Evolutionary conservation across 1,140 invertebrate genomes (phyloP).

Genomic region (Anastrepha ludens): DNA sequence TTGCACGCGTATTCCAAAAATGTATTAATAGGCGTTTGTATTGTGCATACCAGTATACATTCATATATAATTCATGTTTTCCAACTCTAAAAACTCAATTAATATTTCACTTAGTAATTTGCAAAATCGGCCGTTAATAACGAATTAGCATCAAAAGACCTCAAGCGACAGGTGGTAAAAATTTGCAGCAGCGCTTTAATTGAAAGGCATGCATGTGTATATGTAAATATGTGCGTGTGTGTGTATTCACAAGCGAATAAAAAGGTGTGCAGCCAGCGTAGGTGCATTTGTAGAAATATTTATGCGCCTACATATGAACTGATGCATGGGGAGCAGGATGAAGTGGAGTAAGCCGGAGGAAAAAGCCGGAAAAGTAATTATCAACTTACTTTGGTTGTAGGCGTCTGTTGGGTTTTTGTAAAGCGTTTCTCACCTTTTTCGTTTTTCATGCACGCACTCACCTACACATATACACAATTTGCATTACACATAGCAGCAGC

Average conservation of each 20-base stretch:
- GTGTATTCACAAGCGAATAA: neutral
- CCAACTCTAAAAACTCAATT: neutral
- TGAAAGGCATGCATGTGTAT: neutral
- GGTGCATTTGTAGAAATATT: neutral
- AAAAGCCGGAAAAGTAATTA: slow-evolving; percentile 28
- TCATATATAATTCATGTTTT: too few relatives aligned
- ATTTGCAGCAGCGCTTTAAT: neutral
- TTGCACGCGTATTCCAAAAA: too few relatives aligned
- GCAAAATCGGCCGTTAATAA: neutral
- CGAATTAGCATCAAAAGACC: neutral
- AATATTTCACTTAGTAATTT: slow-evolving; percentile 23
- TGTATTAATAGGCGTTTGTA: too few relatives aligned
- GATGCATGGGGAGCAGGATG: neutral
- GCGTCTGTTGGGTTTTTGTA: neutral
- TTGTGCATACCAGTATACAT: too few relatives aligned
- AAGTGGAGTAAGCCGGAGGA: neutral
- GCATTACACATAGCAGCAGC: neutral
- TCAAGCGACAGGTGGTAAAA: slow-evolving; percentile 22
- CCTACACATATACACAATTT: neutral
- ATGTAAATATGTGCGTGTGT: neutral
- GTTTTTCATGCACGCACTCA: neutral
- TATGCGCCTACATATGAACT: neutral
- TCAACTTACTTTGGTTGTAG: neutral
- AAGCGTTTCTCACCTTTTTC: neutral
- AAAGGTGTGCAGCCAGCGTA: neutral